Conservation (phyloP, 2,888 invertebrate species). For the Alitta virens region DNA sequence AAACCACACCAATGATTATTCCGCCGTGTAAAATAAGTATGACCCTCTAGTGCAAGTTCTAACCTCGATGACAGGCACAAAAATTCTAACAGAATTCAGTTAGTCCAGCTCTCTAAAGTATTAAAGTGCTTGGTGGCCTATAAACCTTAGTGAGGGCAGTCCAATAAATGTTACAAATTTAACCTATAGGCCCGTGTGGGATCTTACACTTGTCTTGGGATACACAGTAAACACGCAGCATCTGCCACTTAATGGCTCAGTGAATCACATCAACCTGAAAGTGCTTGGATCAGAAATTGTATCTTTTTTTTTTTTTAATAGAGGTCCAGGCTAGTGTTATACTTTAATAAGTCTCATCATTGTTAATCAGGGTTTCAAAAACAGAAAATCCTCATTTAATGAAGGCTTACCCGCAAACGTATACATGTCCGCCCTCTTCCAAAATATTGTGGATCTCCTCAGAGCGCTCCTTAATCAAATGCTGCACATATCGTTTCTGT, state of each 20-base stretch:
- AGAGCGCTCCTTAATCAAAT: constrained; percentile 71
- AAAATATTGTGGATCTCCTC: constrained; percentile 90
- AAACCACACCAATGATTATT: neutral
- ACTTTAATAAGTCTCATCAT: neutral
- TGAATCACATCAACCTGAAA: no score
- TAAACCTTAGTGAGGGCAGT: neutral
- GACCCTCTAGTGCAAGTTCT: no score
- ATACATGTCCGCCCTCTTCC: constrained; percentile 89
- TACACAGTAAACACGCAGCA: no score
- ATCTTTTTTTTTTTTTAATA: no score
- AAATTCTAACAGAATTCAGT: no score
- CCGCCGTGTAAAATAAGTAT: neutral
- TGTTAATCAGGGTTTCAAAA: neutral
- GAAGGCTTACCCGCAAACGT: constrained; percentile 82
- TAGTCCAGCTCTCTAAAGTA: neutral
- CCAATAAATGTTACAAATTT: no score
- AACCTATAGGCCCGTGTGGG: no score
- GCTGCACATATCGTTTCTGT: constrained; percentile 72
- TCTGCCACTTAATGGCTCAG: no score
- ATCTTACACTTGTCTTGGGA: no score
- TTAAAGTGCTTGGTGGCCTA: neutral
- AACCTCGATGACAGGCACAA: no score
- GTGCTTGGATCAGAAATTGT: no score
- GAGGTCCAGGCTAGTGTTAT: no score
- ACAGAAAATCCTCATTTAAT: neutral